A percentile compares a stretch with the other conserved stretches of the same genome.
Conservation (phyloP, 2,888 invertebrate species). For the Oscheius sp. region DNA sequence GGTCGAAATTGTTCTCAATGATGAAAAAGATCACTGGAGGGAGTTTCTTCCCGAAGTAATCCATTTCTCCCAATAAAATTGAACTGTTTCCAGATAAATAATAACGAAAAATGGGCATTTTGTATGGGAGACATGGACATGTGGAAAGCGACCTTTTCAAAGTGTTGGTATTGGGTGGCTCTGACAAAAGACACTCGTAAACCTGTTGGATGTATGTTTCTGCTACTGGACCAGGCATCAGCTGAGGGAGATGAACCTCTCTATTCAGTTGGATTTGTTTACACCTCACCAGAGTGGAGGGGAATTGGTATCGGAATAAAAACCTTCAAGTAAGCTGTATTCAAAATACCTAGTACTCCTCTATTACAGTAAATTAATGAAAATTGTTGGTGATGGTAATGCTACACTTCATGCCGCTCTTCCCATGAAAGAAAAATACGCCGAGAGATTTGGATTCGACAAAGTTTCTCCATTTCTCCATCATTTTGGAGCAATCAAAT, state of each 20-base stretch:
- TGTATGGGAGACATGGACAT: constrained; percentile 43
- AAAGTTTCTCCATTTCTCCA: constrained; percentile 39
- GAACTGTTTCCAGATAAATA: not conserved
- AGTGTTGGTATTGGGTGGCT: constrained; percentile 43
- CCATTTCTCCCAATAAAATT: not conserved
- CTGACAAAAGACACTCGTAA: constrained; percentile 37
- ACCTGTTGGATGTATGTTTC: constrained; percentile 37
- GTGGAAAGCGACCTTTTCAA: constrained; percentile 40
- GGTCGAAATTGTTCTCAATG: constrained; percentile 20
- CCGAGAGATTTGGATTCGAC: constrained; percentile 43
- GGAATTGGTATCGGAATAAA: constrained; percentile 41
- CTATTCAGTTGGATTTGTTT: constrained; percentile 45
- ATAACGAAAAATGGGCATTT: constrained; percentile 45
- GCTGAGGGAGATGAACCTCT: constrained; percentile 36
- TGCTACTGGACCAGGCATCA: constrained; percentile 35
- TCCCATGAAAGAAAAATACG: constrained; percentile 44
- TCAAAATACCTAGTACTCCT: not conserved
- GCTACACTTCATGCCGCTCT: constrained; percentile 42
- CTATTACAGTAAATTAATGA: constrained; percentile 38
- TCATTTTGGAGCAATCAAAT: constrained; percentile 37
- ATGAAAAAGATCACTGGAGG: constrained; percentile 14
- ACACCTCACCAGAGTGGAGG: constrained; percentile 37
- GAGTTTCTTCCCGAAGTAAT: constrained; percentile 10
- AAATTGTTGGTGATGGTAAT: constrained; percentile 44
- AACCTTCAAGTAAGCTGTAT: constrained; percentile 34